Evolutionary conservation across 1,140 invertebrate genomes (phyloP).

Genomic region (Ips nitidus): DNA sequence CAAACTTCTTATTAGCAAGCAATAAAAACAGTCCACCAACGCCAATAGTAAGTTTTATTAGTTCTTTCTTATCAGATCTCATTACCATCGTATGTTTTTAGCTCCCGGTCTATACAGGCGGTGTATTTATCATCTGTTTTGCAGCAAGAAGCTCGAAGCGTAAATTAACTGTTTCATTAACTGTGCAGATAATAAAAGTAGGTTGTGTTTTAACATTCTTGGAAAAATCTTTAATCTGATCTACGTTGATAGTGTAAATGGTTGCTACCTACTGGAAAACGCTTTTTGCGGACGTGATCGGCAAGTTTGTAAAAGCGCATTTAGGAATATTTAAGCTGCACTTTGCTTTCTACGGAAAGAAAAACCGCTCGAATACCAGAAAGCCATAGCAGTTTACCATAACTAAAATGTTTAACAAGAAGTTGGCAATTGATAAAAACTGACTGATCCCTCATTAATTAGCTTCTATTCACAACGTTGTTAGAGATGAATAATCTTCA

Average conservation of each 20-base stretch:
- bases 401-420: too few relatives aligned
- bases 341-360: too few relatives aligned
- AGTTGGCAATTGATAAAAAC: too few relatives aligned
- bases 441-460: too few relatives aligned
- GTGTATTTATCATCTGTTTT: conserved; percentile 11
- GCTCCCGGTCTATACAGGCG: conserved; percentile 1
- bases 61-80: conserved; percentile 9
- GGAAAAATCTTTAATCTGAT: conserved; percentile 2
- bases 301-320: too few relatives aligned
- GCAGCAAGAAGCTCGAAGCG: conserved; percentile 4
- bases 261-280: not conserved
- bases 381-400: too few relatives aligned
- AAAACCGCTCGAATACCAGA: too few relatives aligned
- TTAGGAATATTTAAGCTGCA: too few relatives aligned
- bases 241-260: not conserved
- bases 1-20: too few relatives aligned
- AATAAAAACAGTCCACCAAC: too few relatives aligned
- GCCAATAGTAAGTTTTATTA: too few relatives aligned
- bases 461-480: not conserved
- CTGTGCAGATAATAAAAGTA: conserved; percentile 23
- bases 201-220: conserved; percentile 7
- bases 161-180: conserved; percentile 30
- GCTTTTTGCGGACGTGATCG: too few relatives aligned
- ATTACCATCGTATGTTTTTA: conserved; percentile 6
- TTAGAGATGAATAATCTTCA: not conserved